Evolutionary conservation across 2,797 vertebrate genomes (phyloP).

Genomic region (Natrix natrix): DNA sequence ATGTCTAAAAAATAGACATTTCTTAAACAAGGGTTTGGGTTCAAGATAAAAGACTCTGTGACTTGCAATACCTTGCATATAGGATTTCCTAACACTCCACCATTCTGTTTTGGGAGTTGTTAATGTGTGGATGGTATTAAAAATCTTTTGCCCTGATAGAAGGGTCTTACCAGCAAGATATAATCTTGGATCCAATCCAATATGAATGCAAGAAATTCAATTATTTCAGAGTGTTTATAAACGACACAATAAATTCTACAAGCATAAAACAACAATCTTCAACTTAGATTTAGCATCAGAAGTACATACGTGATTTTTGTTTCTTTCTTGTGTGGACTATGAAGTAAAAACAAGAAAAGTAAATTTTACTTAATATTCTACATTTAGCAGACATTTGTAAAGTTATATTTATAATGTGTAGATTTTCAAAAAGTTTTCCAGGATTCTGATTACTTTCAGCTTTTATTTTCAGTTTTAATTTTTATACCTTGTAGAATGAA

Average conservation of each 20-base stretch:
- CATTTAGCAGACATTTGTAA: not conserved
- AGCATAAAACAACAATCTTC: not conserved
- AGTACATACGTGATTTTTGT: conserved; percentile 70
- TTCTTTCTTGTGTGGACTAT: conserved; percentile 73
- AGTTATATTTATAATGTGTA: not conserved
- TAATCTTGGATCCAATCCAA: not conserved
- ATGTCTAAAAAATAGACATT: not conserved
- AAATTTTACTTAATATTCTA: conserved; percentile 22
- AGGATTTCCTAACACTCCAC: not conserved
- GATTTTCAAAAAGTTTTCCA: not conserved
- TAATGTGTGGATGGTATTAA: not conserved
- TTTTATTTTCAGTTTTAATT: not conserved
- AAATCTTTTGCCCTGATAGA: not conserved
- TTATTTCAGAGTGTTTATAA: fast-evolving
- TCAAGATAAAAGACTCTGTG: not conserved
- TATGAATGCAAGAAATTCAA: not conserved
- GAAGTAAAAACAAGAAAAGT: conserved; percentile 59
- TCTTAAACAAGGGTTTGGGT: not conserved
- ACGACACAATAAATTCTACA: not conserved
- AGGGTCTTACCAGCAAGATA: not conserved
- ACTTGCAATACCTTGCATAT: not conserved
- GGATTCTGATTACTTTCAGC: not conserved
- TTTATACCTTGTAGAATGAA: not conserved
- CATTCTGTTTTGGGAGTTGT: not conserved
- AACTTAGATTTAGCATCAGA: not conserved